Percentiles rank a stretch among this genome's conserved stretches.
These are phyloP conservation scores for Nesoenas mayeri DNA, from an alignment of 2,113 vertebrate genomes.

Conservation along the genomic window DNA sequence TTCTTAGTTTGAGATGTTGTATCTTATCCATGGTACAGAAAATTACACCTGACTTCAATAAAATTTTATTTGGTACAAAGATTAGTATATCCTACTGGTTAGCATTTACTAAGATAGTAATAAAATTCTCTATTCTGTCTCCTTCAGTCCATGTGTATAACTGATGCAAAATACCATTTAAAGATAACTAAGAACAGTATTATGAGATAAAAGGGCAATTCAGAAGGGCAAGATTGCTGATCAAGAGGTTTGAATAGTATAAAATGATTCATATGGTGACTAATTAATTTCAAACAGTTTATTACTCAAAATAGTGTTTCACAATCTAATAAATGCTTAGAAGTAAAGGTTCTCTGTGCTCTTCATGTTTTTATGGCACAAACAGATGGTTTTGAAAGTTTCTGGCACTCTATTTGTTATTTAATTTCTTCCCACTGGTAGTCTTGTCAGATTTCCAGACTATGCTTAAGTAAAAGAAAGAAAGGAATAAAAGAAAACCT, in stretches of 20 bases:
- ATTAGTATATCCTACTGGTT: neutral
- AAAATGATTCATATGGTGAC: neutral
- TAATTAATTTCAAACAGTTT: neutral
- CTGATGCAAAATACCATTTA: neutral
- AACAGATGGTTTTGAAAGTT: constrained; percentile 1
- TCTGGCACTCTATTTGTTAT: neutral
- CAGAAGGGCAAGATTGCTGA: neutral
- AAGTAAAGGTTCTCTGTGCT: neutral
- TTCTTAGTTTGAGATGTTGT: neutral
- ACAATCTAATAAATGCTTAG: neutral
- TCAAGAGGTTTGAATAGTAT: neutral
- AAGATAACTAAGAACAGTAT: neutral
- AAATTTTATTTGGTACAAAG: neutral
- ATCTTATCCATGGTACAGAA: neutral
- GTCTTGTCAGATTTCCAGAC: constrained; percentile 1
- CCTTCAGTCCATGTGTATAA: neutral
- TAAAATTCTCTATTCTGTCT: neutral
- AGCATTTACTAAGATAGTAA: neutral
- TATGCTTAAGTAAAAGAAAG: neutral
- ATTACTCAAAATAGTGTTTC: neutral
- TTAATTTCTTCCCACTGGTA: neutral
- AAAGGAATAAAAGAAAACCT: neutral
- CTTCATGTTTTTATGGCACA: neutral
- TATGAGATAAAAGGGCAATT: neutral
- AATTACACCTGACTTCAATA: neutral